Base-by-base conservation (phyloP, 2,888 invertebrate genomes). In the Argyresthia albistria region DNA sequence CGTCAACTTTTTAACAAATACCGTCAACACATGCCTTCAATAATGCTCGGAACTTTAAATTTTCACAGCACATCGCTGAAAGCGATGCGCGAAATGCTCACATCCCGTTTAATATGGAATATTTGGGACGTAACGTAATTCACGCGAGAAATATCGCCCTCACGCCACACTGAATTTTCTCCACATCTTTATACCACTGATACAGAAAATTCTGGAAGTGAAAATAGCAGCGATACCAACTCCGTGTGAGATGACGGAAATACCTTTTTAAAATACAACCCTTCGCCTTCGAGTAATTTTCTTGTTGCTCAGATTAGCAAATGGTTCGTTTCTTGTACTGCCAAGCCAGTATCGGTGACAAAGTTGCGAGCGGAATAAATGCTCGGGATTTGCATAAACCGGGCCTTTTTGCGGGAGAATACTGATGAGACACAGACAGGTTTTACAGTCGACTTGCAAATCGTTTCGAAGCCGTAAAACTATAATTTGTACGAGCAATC, bases 141-240 rank as follows among this genome's bases (percentile, higher is more conserved):
- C 77, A 78, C 69, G 78, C 80, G 77, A 69, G 71, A 70, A 80
- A 80, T 78, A 75, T 74, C 61, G 67, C 60, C 58, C 57, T 58
- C 60, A 58, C 62, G 65, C 70, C 65, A 69, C 64, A 61, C 64
- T 64, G 68, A 64, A 75, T 76, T 73, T 76, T 74, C 69, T 68
- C 56, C n/a, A 39, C 6, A 25, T 25, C 25, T 25, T 25, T 25
- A 25, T 25, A 25, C 3, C 6, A 25, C 6, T 25, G 25, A 25
- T 25, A 25, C 25, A 4, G 35, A 12, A n/a, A 35, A 12, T 46
- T 46, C 35, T 16, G 25, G 14, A 35, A 16, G 1, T 25, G 12
- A 46, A 46, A 35, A 46, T 46, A 11, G 46, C 15, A 46, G 10
- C 1, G 12, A 46, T 46, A 46, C 46, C 25, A 6, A 25, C 8